Evolutionary conservation across 2,888 invertebrate genomes (phyloP).

Genomic region (Phalangium opilio): DNA sequence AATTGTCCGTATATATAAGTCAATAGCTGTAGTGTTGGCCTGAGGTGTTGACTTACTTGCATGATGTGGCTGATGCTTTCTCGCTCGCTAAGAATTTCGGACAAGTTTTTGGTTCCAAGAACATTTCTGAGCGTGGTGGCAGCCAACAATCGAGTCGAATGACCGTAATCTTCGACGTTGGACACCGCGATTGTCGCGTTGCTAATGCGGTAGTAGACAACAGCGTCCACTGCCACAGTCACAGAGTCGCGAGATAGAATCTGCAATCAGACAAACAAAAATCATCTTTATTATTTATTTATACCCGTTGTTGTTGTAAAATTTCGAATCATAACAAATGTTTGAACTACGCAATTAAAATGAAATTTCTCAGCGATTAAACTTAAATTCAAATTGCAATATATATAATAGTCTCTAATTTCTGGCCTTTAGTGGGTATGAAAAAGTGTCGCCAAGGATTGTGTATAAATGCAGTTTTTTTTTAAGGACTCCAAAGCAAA

Average conservation of each 20-base stretch:
- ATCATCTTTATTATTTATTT: not conserved
- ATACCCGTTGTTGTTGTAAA: too few relatives aligned
- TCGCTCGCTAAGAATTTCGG: constrained; percentile 89
- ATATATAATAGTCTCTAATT: too few relatives aligned
- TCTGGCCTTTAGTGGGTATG: too few relatives aligned
- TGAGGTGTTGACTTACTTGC: too few relatives aligned
- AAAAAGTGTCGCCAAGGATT: too few relatives aligned
- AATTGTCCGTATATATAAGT: not conserved
- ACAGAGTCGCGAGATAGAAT: constrained; percentile 25
- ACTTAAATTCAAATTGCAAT: too few relatives aligned
- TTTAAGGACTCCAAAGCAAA: too few relatives aligned
- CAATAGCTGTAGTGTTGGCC: too few relatives aligned
- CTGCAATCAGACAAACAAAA: constrained; percentile 8
- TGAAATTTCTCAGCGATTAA: too few relatives aligned
- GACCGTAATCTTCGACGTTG: constrained; percentile 67
- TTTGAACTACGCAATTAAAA: too few relatives aligned
- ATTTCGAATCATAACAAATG: too few relatives aligned
- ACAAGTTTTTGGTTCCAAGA: constrained; percentile 85
- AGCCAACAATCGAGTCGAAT: constrained; percentile 55
- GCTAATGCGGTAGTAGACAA: constrained; percentile 49
- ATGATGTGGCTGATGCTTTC: constrained; percentile 84
- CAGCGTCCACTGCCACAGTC: constrained; percentile 27
- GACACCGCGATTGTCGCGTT: constrained; percentile 95
- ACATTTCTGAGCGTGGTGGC: constrained; percentile 45
- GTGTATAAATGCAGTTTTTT: too few relatives aligned